A percentile compares a stretch with the other conserved stretches of the same genome.
These are phyloP conservation scores for Colossoma macropomum DNA, from an alignment of 2,113 vertebrate species.

Conservation along the genomic window DNA sequence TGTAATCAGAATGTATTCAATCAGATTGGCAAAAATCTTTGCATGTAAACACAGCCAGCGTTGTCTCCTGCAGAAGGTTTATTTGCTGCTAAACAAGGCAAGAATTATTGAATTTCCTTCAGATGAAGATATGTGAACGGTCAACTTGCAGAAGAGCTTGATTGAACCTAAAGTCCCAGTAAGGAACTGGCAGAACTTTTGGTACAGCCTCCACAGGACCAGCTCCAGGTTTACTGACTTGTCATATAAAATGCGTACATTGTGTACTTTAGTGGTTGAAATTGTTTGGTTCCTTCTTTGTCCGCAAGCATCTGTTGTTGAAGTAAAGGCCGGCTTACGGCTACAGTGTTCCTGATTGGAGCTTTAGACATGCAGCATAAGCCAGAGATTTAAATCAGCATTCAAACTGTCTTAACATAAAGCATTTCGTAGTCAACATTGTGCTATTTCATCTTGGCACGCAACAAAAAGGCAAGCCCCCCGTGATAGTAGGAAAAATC, in stretches of 20 bases:
- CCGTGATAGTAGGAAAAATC: conserved; percentile 21
- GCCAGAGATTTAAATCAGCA: conserved; percentile 19
- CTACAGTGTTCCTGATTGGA: conserved; percentile 1
- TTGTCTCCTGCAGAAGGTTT: not conserved
- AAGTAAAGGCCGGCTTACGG: not conserved
- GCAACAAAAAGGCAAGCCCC: not conserved
- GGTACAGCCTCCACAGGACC: not conserved
- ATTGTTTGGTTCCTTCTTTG: not conserved
- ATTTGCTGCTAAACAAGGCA: not conserved
- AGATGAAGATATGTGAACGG: not conserved
- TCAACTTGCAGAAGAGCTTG: not conserved
- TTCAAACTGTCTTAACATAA: not conserved
- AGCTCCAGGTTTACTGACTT: not conserved
- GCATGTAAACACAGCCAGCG: too few relatives aligned
- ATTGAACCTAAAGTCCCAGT: not conserved
- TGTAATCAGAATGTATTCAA: too few relatives aligned
- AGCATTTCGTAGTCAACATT: not conserved
- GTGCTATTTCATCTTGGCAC: not conserved
- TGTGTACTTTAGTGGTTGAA: conserved; percentile 17
- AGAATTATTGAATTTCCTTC: not conserved
- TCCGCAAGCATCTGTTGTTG: conserved; percentile 23
- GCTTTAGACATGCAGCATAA: not conserved
- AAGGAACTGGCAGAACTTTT: not conserved
- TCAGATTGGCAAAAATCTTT: too few relatives aligned
- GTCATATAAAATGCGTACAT: not conserved